phyloP scores from a whole-genome alignment of 1,140 invertebrate species.

The Drosophila kurseongensis region DNA sequence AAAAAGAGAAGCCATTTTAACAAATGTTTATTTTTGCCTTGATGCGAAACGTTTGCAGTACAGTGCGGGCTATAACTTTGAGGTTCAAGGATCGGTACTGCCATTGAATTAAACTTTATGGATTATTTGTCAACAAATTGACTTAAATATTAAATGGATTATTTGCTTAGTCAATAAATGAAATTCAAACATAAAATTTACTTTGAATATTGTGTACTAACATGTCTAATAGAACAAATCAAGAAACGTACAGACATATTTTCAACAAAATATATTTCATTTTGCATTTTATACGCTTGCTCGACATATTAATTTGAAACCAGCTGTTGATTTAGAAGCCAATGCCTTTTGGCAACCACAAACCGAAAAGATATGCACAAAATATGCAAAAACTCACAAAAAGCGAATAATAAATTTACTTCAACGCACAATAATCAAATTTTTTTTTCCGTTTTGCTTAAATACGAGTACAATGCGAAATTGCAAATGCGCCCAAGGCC shows the following conservation, averaged over 20 bases:
- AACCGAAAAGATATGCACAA: constrained; percentile 41
- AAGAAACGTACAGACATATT: no score
- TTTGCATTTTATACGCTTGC: not conserved
- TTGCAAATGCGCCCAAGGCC: constrained; percentile 64
- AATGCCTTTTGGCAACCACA: constrained; percentile 17
- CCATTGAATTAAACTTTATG: no score
- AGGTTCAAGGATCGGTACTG: not conserved
- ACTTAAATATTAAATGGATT: not conserved
- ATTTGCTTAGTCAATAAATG: not conserved
- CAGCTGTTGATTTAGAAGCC: constrained; percentile 22
- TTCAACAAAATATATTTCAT: not conserved
- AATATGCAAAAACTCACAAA: constrained; percentile 56
- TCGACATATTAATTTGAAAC: constrained; percentile 1
- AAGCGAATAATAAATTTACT: constrained; percentile 60
- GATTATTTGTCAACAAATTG: not conserved
- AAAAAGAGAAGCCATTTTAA: constrained; percentile 18
- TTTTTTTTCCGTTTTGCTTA: constrained; percentile 23
- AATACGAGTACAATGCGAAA: constrained; percentile 60
- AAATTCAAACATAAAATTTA: no score
- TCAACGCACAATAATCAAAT: constrained; percentile 41
- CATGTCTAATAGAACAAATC: no score
- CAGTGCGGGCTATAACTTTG: constrained; percentile 4
- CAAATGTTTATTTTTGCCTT: constrained; percentile 37
- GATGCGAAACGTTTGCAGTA: constrained; percentile 13
- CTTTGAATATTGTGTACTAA: no score